A percentile compares a stretch with the other conserved stretches of the same genome.
phyloP scores from a whole-genome alignment of 2,113 vertebrate species.

The Cavia aperea region DNA sequence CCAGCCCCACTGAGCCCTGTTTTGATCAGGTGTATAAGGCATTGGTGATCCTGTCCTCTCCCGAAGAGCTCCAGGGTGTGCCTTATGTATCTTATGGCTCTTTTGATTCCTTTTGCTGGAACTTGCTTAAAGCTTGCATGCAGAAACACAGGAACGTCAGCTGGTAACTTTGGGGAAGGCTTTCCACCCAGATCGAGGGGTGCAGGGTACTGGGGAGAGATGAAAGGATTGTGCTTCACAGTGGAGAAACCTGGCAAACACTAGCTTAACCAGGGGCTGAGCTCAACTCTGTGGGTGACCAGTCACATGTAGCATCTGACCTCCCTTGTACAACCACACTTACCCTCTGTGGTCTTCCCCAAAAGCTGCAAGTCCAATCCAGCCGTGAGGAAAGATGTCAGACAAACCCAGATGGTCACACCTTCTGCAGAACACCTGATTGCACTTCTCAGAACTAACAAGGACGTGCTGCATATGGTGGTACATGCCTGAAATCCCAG shows the following conservation, averaged over 20 bases:
- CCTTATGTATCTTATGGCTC: background rate
- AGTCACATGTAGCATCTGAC: background rate
- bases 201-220: background rate
- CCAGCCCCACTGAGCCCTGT: too few species aligned
- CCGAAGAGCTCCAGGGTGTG: fast-evolving
- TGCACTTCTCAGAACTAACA: background rate
- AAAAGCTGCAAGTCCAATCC: background rate
- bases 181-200: background rate
- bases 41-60: background rate
- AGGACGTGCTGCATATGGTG: background rate
- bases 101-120: background rate
- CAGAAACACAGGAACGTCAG: background rate
- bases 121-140: background rate
- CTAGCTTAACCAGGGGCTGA: too few species aligned
- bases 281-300: too few species aligned
- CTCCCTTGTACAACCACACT: too few species aligned
- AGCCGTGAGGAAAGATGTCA: background rate
- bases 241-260: background rate
- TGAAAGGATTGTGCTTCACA: background rate
- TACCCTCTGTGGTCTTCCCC: background rate
- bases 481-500: background rate
- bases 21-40: background rate
- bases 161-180: background rate
- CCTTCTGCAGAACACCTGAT: background rate
- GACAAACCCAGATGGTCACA: too few species aligned